Percentiles rank a stretch among this genome's conserved stretches.
phyloP scores from a whole-genome alignment of 2,113 vertebrate genomes.

The Zosterops borbonicus region DNA sequence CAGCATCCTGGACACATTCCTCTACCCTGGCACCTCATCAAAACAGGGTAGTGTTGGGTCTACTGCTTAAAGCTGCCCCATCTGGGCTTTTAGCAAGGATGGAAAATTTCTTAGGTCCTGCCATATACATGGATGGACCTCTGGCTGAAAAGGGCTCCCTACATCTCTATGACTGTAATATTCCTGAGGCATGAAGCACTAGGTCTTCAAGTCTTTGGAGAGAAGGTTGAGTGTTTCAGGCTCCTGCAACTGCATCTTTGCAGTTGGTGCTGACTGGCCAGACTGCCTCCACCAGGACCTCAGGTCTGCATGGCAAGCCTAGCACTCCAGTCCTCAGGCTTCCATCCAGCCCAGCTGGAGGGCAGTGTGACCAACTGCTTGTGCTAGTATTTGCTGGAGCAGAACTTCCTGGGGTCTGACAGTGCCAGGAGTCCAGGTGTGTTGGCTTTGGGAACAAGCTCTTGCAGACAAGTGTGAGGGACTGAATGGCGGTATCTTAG shows the following conservation, averaged over 20 bases:
- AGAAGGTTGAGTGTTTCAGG: not conserved
- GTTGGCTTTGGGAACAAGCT: not conserved
- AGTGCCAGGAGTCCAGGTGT: not conserved
- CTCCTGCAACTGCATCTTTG: not conserved
- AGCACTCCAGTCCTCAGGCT: not conserved
- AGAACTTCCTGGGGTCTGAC: not conserved
- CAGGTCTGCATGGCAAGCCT: not conserved
- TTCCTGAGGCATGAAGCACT: not conserved
- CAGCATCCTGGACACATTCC: slow-evolving; percentile 18
- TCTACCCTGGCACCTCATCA: not conserved
- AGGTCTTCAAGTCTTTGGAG: not conserved
- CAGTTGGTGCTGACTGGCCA: not conserved
- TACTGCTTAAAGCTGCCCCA: not conserved
- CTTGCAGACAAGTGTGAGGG: not conserved
- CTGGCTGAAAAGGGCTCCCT: not conserved
- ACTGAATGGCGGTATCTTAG: not conserved
- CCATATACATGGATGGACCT: not conserved
- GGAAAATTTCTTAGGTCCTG: not conserved
- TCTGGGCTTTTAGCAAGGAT: not conserved
- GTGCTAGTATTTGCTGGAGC: not conserved
- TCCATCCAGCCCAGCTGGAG: not conserved
- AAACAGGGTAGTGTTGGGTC: slow-evolving; percentile 58
- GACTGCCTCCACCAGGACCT: not conserved
- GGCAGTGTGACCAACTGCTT: not conserved
- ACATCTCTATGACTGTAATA: not conserved